Evolutionary conservation across 2,888 invertebrate species (phyloP).

Genomic region (Gnatocerus cornutus): DNA sequence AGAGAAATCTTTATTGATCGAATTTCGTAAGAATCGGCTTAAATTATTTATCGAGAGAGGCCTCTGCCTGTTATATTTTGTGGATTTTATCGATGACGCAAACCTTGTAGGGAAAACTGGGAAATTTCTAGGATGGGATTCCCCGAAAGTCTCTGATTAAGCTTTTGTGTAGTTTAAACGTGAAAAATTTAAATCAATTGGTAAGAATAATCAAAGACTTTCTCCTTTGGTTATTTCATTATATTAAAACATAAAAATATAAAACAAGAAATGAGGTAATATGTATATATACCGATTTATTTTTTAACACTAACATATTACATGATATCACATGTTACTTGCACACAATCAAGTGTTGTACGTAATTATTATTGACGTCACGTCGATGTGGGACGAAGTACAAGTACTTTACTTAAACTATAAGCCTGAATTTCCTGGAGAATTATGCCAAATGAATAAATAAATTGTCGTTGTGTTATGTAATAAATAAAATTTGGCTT

Average conservation of each 20-base stretch:
- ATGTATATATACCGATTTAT: slow-evolving; percentile 71
- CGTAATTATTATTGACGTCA: slow-evolving; percentile 71
- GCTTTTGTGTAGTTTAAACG: too few species aligned
- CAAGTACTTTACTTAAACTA: slow-evolving; percentile 64
- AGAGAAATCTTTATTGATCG: too few species aligned
- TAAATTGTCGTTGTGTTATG: slow-evolving; percentile 50
- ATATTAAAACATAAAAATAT: slow-evolving; percentile 69
- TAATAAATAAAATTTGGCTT: slow-evolving; percentile 45
- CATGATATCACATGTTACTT: slow-evolving; percentile 73
- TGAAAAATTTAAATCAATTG: not conserved
- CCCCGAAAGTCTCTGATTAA: slow-evolving; percentile 7
- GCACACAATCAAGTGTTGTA: slow-evolving; percentile 72
- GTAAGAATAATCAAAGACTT: slow-evolving; percentile 38
- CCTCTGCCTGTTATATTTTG: too few species aligned
- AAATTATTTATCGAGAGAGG: too few species aligned
- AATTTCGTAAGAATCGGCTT: too few species aligned
- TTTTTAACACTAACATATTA: slow-evolving; percentile 72
- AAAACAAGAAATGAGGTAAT: slow-evolving; percentile 69
- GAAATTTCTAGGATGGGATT: too few species aligned
- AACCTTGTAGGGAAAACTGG: too few species aligned
- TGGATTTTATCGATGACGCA: too few species aligned
- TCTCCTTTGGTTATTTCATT: slow-evolving; percentile 52
- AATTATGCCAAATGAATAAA: slow-evolving; percentile 48
- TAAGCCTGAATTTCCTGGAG: slow-evolving; percentile 56
- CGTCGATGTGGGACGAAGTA: slow-evolving; percentile 71